Conservation (phyloP, 1,140 invertebrate genomes). For the Papilio machaon region DNA sequence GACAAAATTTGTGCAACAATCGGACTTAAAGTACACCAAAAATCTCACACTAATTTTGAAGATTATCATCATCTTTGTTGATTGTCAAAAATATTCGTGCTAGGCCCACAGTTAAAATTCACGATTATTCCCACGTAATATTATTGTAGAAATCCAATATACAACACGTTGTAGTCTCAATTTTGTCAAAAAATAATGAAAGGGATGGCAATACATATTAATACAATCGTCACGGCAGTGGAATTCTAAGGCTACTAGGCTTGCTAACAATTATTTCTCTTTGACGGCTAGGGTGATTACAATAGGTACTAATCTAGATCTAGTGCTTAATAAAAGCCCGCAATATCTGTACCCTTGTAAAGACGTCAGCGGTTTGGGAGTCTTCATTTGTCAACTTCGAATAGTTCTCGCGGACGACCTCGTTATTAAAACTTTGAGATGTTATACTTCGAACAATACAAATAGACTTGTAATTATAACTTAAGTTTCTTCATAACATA, state of each 20-base stretch:
- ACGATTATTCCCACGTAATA: no score
- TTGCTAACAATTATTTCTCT: neutral
- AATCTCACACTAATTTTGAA: no score
- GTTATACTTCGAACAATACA: neutral
- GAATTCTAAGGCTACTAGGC: neutral
- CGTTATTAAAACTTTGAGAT: constrained; percentile 19
- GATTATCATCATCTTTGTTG: no score
- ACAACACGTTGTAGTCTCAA: no score
- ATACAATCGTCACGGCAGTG: neutral
- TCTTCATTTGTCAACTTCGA: constrained; percentile 38
- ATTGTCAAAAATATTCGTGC: no score
- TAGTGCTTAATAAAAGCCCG: constrained; percentile 9
- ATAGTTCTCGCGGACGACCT: constrained; percentile 27
- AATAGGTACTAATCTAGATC: constrained; percentile 29
- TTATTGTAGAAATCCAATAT: no score
- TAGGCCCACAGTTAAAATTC: no score
- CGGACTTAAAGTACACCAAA: no score
- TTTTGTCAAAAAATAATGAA: no score
- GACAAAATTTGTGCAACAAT: no score
- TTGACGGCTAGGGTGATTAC: neutral
- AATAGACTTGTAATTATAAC: constrained; percentile 14
- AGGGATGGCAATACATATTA: no score
- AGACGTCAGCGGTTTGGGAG: constrained; percentile 32
- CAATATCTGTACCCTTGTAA: constrained; percentile 10
- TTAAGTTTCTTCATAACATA: neutral